Evolutionary conservation across 2,113 vertebrate genomes (phyloP).

Genomic region (Bambusicola thoracicus): DNA sequence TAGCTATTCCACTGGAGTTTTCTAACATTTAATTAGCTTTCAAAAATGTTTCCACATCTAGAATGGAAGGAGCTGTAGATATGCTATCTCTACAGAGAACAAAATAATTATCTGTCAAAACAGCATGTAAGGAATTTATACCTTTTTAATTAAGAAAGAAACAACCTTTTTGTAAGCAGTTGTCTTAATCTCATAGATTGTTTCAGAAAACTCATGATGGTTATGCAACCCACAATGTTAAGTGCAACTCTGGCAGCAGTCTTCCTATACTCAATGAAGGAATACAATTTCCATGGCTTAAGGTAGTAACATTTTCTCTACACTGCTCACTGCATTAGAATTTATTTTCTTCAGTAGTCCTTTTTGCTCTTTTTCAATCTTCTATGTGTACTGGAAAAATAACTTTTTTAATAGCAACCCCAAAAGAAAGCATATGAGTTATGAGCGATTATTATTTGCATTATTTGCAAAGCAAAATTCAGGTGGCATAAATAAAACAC

Average conservation of each 20-base stretch:
- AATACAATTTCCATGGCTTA: background rate
- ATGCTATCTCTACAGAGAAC: background rate
- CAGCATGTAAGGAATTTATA: background rate
- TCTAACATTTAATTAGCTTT: background rate
- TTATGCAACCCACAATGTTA: background rate
- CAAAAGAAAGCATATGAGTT: background rate
- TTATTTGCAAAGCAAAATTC: background rate
- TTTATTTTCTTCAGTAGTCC: background rate
- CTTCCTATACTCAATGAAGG: background rate
- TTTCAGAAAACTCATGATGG: background rate
- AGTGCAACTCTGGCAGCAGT: background rate
- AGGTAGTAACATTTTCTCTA: background rate
- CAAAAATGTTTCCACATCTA: background rate
- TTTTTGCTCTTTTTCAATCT: background rate
- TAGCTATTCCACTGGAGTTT: background rate
- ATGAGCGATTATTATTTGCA: background rate
- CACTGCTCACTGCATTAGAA: background rate
- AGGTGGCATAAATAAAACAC: background rate
- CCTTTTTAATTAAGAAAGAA: background rate
- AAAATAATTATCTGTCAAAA: background rate
- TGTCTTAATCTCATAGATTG: background rate
- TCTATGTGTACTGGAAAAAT: background rate
- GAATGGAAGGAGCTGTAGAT: background rate
- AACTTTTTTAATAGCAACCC: background rate
- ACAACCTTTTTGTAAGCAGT: background rate